Evolutionary conservation across 2,888 invertebrate genomes (phyloP).

Genomic region (Drosophila kambysellisi): DNA sequence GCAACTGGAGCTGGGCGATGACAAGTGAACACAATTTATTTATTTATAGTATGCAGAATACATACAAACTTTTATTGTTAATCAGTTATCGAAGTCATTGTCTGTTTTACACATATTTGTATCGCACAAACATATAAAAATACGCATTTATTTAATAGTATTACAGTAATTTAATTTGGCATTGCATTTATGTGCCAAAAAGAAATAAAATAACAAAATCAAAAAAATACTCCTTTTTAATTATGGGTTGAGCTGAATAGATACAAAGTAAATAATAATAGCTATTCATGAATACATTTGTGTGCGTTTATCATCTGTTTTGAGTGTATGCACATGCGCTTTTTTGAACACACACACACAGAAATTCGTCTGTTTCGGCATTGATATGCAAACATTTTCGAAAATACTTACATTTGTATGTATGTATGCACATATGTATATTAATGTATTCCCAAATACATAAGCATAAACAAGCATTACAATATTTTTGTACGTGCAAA

Average conservation of each 20-base stretch:
- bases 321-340: neutral
- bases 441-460: neutral
- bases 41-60: slow-evolving; percentile 25
- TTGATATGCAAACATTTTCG: neutral
- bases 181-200: slow-evolving; percentile 1
- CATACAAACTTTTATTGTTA: slow-evolving; percentile 14
- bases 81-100: slow-evolving; percentile 52
- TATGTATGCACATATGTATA: too few relatives aligned
- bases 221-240: neutral
- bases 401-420: neutral
- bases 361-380: neutral
- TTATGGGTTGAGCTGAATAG: neutral
- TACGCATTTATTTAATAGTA: slow-evolving; percentile 7
- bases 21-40: slow-evolving; percentile 34
- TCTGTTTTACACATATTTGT: slow-evolving; percentile 52
- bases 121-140: slow-evolving; percentile 2
- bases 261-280: neutral
- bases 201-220: slow-evolving; percentile 12
- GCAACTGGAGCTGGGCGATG: slow-evolving; percentile 40
- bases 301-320: neutral
- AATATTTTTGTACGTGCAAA: neutral
- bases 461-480: neutral
- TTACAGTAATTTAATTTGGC: slow-evolving; percentile 1
- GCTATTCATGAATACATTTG: neutral
- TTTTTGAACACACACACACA: neutral